A percentile compares a stretch with the other conserved stretches of the same genome.
Evolutionary conservation across 2,113 vertebrate species (phyloP).

Genomic region (Antennarius striatus): DNA sequence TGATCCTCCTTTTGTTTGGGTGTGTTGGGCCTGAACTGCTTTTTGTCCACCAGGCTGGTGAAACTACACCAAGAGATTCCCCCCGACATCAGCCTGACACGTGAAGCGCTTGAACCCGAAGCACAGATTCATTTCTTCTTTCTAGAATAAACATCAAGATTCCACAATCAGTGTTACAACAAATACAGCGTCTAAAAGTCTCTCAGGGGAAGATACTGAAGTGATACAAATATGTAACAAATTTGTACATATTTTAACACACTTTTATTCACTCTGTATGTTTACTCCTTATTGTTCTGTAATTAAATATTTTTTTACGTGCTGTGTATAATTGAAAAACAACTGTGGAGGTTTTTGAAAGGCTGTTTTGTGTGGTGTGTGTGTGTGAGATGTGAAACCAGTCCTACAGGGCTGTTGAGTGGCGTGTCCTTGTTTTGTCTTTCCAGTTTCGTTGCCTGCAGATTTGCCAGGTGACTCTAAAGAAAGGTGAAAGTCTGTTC

Average conservation of each 20-base stretch:
- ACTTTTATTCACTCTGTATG: no score
- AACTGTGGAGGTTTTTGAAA: background rate
- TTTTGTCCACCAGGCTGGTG: conserved; percentile 25
- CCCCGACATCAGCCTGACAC: background rate
- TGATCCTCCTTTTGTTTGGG: conserved; percentile 30
- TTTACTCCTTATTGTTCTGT: no score
- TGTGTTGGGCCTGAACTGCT: conserved; percentile 14
- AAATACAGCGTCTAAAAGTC: background rate
- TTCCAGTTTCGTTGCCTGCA: conserved; percentile 70
- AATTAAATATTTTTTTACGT: background rate
- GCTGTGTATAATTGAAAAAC: background rate
- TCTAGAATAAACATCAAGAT: background rate
- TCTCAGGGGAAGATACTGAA: no score
- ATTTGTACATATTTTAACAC: no score
- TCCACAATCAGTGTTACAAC: conserved; percentile 5
- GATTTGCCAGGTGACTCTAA: conserved; percentile 38
- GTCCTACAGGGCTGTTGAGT: conserved; percentile 64
- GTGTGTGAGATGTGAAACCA: conserved; percentile 64
- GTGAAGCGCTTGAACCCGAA: conserved; percentile 6
- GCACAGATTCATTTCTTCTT: background rate
- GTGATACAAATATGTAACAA: no score
- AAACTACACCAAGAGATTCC: conserved; percentile 42
- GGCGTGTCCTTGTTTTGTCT: conserved; percentile 47
- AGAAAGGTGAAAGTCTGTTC: background rate
- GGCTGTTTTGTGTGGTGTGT: conserved; percentile 11